These are phyloP conservation scores for Leptura quadrifasciata DNA, from an alignment of 2,888 invertebrate genomes.

Conservation along the genomic window DNA sequence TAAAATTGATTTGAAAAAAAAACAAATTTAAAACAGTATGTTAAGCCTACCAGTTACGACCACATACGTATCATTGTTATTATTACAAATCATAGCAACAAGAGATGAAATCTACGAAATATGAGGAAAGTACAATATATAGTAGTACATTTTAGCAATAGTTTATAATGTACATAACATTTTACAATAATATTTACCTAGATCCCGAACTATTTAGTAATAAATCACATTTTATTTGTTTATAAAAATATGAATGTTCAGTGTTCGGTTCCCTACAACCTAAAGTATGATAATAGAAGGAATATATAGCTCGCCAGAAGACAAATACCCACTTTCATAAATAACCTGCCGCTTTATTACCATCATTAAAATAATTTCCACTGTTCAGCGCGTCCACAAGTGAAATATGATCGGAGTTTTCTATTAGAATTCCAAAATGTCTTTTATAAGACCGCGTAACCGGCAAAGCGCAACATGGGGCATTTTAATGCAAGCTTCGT, in stretches of 20 bases:
- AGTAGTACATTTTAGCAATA: no score
- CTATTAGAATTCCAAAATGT: conserved; percentile 69
- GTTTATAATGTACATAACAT: background rate
- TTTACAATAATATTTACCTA: no score
- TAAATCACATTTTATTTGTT: conserved; percentile 1
- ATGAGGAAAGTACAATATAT: no score
- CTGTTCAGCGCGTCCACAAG: conserved; percentile 68
- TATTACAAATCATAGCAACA: no score
- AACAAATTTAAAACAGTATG: no score
- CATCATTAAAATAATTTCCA: conserved; percentile 70
- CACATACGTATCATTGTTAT: no score
- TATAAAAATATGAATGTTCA: conserved; percentile 4
- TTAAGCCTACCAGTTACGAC: no score
- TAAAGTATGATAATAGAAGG: conserved; percentile 33
- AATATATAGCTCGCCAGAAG: conserved; percentile 46
- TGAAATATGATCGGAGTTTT: conserved; percentile 70
- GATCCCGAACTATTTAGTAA: background rate
- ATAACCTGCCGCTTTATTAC: conserved; percentile 69
- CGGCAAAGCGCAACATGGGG: conserved; percentile 64
- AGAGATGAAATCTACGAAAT: no score
- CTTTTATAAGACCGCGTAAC: conserved; percentile 62
- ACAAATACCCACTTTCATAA: conserved; percentile 62
- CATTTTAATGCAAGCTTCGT: conserved; percentile 63
- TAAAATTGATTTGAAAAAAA: no score
- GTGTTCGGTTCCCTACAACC: background rate